Percentiles rank a stretch among this genome's conserved stretches.
Evolutionary conservation across 92 coral and sea anemone genomes (phyloP).

Genomic region (Nematostella vectensis): DNA sequence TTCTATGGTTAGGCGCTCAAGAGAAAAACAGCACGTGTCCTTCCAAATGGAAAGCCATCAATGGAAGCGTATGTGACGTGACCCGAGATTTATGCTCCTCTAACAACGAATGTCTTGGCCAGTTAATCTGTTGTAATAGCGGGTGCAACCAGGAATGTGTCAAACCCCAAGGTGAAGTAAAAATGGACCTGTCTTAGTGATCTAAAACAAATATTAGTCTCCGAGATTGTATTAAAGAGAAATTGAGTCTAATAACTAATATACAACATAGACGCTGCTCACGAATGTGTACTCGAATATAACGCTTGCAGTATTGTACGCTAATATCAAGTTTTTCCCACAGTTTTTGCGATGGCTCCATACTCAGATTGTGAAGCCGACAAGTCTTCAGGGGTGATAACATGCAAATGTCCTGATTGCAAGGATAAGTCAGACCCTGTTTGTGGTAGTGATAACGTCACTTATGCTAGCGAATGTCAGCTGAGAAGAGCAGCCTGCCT

Average conservation of each 20-base stretch:
- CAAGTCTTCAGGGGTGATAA: slow-evolving; percentile 2
- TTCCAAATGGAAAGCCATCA: slow-evolving; percentile 15
- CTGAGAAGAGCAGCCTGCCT: not conserved
- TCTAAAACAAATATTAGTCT: too few species aligned
- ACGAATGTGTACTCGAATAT: too few species aligned
- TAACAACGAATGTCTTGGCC: slow-evolving; percentile 9
- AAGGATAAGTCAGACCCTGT: slow-evolving; percentile 6
- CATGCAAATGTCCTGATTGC: slow-evolving; percentile 11
- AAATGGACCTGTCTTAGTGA: too few species aligned
- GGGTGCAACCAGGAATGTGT: slow-evolving; percentile 21
- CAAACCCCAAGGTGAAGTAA: slow-evolving; percentile 10
- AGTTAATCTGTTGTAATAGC: slow-evolving; percentile 14
- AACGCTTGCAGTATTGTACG: too few species aligned
- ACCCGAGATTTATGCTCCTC: slow-evolving; percentile 4
- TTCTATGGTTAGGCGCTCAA: slow-evolving; percentile 1
- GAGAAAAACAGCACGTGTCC: slow-evolving; percentile 7
- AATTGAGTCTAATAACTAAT: too few species aligned
- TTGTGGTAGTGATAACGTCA: not conserved
- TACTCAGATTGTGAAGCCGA: slow-evolving; percentile 9
- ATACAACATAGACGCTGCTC: too few species aligned
- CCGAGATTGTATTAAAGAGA: too few species aligned
- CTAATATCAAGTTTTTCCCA: too few species aligned
- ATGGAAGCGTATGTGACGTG: slow-evolving; percentile 15
- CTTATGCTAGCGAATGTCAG: not conserved
- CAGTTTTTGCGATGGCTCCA: slow-evolving; percentile 6